These are phyloP conservation scores for Ceratina japonica DNA, from an alignment of 1,140 invertebrate species.

Conservation along the genomic window DNA sequence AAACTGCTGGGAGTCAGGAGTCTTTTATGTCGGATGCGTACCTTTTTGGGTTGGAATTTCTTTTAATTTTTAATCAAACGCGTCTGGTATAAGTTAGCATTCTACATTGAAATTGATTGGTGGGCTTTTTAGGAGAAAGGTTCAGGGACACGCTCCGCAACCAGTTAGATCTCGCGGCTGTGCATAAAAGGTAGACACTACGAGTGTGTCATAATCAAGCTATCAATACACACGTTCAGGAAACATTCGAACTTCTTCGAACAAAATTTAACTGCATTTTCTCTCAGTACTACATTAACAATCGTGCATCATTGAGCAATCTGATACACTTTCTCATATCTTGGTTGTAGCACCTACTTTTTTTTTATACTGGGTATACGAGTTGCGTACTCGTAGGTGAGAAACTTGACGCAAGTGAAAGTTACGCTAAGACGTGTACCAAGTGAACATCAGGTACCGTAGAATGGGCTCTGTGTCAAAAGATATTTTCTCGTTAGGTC, in stretches of 20 bases:
- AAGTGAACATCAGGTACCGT: slow-evolving; percentile 29
- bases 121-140: slow-evolving; percentile 68
- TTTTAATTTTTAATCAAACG: slow-evolving; percentile 39
- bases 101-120: slow-evolving; percentile 76
- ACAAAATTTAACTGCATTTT: slow-evolving; percentile 28
- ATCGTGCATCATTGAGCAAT: slow-evolving; percentile 18
- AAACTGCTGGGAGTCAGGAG: slow-evolving; percentile 27
- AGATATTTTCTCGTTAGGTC: slow-evolving; percentile 40
- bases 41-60: slow-evolving; percentile 37
- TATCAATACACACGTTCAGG: background rate
- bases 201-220: slow-evolving; percentile 20
- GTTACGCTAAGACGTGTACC: slow-evolving; percentile 24
- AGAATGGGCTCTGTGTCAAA: slow-evolving; percentile 14
- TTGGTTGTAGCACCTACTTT: slow-evolving; percentile 43
- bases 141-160: slow-evolving; percentile 70
- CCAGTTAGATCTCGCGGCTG: slow-evolving; percentile 33
- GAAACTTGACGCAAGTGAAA: background rate
- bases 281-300: slow-evolving; percentile 20
- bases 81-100: slow-evolving; percentile 68
- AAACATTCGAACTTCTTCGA: slow-evolving; percentile 15
- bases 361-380: slow-evolving; percentile 13
- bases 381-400: slow-evolving; percentile 7
- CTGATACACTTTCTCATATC: slow-evolving; percentile 1
- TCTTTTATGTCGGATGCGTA: slow-evolving; percentile 12
- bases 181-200: slow-evolving; percentile 28